A percentile compares a stretch with the other conserved stretches of the same genome.
Conservation (phyloP, 1,140 invertebrate species). For the Coenobita brevimanus region DNA sequence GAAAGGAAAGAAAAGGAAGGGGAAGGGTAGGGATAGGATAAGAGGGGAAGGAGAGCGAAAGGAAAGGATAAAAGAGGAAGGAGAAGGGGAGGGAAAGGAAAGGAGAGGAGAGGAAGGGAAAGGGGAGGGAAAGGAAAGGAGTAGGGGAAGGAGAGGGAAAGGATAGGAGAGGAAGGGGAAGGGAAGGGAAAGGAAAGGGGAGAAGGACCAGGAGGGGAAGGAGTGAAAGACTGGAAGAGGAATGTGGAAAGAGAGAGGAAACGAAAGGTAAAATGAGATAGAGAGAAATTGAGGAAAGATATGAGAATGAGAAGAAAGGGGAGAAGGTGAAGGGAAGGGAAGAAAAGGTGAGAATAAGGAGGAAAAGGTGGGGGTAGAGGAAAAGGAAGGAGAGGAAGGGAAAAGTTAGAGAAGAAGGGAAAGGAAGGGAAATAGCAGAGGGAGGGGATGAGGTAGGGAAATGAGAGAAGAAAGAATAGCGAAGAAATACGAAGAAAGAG, state of each 20-base stretch:
- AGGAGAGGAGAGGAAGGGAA: background rate
- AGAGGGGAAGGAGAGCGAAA: no score
- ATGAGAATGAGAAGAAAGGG: background rate
- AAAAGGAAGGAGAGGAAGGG: conserved; percentile 1
- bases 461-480: background rate
- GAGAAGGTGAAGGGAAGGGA: background rate
- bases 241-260: background rate
- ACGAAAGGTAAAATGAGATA: background rate
- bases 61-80: background rate
- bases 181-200: background rate
- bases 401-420: background rate
- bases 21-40: no score
- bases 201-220: no score
- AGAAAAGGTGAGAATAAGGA: background rate
- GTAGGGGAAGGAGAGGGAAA: background rate
- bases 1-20: background rate
- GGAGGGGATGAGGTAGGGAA: background rate
- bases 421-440: background rate
- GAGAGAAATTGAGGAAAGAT: background rate
- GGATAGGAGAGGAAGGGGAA: no score
- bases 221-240: background rate
- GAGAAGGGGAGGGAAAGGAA: background rate
- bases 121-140: no score
- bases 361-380: background rate
- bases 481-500: background rate